Evolutionary conservation across 1,140 invertebrate genomes (phyloP).

Genomic region (Eulimnadia texana): DNA sequence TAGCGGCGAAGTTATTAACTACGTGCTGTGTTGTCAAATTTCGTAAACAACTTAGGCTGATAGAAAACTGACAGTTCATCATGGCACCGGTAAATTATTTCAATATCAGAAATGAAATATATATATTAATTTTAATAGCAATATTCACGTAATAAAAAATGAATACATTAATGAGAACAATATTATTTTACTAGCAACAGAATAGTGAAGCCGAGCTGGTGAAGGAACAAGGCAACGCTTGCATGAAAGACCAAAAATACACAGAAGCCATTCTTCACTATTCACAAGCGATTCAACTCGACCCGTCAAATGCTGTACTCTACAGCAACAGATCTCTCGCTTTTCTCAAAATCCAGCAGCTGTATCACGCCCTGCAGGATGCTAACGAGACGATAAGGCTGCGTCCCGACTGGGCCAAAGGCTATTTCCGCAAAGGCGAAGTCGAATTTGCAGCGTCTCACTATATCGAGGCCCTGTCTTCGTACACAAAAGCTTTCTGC

Average conservation of each 20-base stretch:
- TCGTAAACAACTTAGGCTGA: no score
- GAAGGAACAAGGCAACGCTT: constrained; percentile 58
- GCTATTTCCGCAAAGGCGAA: constrained; percentile 63
- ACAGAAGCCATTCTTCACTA: constrained; percentile 64
- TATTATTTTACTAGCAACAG: constrained; percentile 36
- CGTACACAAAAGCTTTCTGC: constrained; percentile 49
- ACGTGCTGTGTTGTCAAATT: no score
- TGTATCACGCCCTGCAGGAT: constrained; percentile 59
- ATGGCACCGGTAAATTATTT: no score
- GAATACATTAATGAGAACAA: no score
- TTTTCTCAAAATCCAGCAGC: constrained; percentile 60
- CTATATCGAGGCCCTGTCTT: constrained; percentile 50
- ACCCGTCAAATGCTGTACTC: constrained; percentile 50
- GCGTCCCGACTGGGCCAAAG: constrained; percentile 65
- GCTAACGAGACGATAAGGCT: constrained; percentile 55
- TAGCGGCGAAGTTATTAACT: no score
- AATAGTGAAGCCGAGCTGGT: constrained; percentile 23
- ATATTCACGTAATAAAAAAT: no score
- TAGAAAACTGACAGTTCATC: no score
- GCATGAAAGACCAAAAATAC: constrained; percentile 52
- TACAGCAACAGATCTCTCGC: constrained; percentile 66
- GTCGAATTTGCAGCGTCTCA: constrained; percentile 52
- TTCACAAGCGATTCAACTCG: constrained; percentile 58
- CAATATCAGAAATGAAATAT: no score
- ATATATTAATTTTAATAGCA: no score